phyloP scores from a whole-genome alignment of 1,140 invertebrate species.

The Sitobion miscanthi region DNA sequence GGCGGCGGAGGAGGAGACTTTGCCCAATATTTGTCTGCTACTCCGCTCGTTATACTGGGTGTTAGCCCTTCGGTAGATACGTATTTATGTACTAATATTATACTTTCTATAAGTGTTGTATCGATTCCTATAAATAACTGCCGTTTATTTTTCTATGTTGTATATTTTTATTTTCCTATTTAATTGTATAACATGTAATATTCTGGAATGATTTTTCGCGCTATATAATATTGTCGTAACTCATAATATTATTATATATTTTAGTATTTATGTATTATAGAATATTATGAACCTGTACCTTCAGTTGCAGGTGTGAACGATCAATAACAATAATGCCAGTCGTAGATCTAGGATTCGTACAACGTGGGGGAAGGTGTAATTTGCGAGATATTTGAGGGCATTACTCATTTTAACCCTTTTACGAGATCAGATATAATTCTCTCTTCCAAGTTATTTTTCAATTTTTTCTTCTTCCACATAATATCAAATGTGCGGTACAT shows the following conservation, averaged over 20 bases:
- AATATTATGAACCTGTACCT: not conserved
- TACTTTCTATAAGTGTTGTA: not conserved
- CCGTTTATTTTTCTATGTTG: not conserved
- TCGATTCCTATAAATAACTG: not conserved
- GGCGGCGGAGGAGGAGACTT: not conserved
- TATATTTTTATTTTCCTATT: not conserved
- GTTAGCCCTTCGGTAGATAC: not conserved
- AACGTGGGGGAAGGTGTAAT: not conserved
- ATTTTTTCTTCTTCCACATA: too few species aligned
- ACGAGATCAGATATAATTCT: too few species aligned
- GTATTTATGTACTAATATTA: not conserved
- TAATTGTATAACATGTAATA: not conserved
- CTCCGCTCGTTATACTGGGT: conserved; percentile 22
- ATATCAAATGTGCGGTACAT: too few species aligned
- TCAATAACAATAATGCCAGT: not conserved
- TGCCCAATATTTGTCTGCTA: conserved; percentile 42
- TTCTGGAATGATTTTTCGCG: not conserved
- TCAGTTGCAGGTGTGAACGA: not conserved
- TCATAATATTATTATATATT: not conserved
- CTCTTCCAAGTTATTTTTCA: too few species aligned
- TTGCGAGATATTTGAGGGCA: not conserved
- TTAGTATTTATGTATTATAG: not conserved
- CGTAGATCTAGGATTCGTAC: not conserved
- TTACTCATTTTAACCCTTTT: too few species aligned
- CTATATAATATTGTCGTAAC: not conserved